phyloP scores from a whole-genome alignment of 2,888 invertebrate species.

The Lepidocyrtinus sp. region DNA sequence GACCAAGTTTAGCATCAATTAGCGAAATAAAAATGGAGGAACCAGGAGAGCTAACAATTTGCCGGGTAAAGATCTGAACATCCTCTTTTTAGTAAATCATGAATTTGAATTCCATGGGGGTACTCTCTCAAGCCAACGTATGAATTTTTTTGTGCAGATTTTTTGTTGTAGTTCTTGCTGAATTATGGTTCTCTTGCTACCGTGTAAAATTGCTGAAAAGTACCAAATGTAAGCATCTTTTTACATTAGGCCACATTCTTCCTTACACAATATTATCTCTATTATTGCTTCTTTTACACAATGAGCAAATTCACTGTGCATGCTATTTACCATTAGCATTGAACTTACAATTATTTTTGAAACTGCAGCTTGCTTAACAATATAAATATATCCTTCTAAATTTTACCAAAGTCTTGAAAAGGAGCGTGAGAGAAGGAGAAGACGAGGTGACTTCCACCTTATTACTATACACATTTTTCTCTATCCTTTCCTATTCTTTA shows the following conservation, averaged over 20 bases:
- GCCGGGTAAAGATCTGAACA: no score
- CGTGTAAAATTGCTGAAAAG: conserved; percentile 7
- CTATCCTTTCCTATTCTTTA: background rate
- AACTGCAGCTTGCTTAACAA: background rate
- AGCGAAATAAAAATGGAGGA: background rate
- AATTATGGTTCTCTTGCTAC: background rate
- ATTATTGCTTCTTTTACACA: conserved; percentile 14
- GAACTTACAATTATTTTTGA: conserved; percentile 3
- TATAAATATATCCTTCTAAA: background rate
- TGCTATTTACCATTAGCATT: conserved; percentile 7
- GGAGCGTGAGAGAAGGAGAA: conserved; percentile 5
- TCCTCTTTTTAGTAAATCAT: background rate
- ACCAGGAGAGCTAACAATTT: background rate
- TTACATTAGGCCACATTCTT: conserved; percentile 16
- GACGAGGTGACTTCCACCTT: background rate
- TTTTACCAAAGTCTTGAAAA: conserved; percentile 3
- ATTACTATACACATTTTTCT: background rate
- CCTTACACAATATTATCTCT: conserved; percentile 1
- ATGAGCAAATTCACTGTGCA: conserved; percentile 5
- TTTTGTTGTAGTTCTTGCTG: background rate
- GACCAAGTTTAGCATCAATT: conserved; percentile 16
- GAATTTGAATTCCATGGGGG: background rate
- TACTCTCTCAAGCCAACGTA: background rate
- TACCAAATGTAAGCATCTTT: conserved; percentile 1
- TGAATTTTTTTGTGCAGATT: background rate